Base-by-base conservation (phyloP, 2,113 vertebrate species). In the Gallinago paraguaiae region DNA sequence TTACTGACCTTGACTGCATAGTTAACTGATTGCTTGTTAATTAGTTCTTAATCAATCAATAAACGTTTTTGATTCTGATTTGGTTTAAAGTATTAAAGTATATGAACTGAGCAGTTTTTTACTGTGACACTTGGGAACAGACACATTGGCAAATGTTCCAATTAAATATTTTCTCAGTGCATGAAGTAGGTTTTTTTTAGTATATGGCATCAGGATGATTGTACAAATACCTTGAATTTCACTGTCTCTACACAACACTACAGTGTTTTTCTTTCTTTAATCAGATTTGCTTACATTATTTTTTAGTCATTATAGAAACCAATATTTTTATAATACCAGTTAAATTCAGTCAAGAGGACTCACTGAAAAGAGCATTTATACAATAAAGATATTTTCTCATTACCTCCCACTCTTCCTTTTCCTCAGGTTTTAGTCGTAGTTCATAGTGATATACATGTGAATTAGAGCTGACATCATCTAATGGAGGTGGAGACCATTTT, bases 351-450 rank as follows among this genome's bases (percentile, higher is more conserved):
- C 13, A 89, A 70, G 27, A 69, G 5, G 69, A 67, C 31, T 88
- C 30, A 57, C 4, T n/a, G n/a, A 78, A 76, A 18, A 90, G 10
- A 37, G 17, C 9, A 84, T 28, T 64, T 72, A 68, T 33, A 65
- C 61, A 86, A 69, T 4, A 77, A 84, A 89, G 39, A 12, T 7
- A 46, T 59, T 70, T 60, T 93, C 16, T 28, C 39, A 51, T 98
- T 91, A 99, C 99, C 99, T 99, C 98, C 99, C 99, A 99, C 7
- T 98, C 97, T 14, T 96, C 92, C n/a, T 97, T 97, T 69, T 96
- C 98, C 75, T 98, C 98, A n/a, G 98, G 77, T 92, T 98, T 99
- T 67, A 99, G 79, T 17, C 98, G 98, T 72, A 99, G 96, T 98
- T 99, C 98, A 31, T 99, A 99, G 61, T 98, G 86, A 77, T 99